A percentile compares a stretch with the other conserved stretches of the same genome.
Evolutionary conservation across 2,888 invertebrate species (phyloP).

Genomic region (Lasioglossum malachurum): DNA sequence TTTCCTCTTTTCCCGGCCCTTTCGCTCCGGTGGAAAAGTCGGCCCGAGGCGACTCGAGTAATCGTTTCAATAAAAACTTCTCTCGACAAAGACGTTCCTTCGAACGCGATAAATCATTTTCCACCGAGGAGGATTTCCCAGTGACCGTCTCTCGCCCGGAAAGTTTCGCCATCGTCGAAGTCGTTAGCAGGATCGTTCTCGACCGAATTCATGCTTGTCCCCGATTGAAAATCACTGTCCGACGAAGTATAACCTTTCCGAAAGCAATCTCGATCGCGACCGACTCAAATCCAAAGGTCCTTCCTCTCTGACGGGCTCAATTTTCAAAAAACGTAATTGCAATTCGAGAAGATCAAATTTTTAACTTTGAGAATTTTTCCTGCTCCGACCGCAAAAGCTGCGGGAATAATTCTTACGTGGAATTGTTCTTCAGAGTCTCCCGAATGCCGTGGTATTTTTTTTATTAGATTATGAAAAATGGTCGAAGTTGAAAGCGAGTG

Average conservation of each 20-base stretch:
- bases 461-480: background rate
- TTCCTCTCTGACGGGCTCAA: background rate
- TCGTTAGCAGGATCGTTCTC: constrained; percentile 68
- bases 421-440: background rate
- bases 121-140: background rate
- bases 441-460: background rate
- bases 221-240: constrained; percentile 26
- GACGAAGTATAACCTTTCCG: background rate
- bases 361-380: background rate
- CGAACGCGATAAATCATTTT: constrained; percentile 11
- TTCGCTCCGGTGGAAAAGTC: constrained; percentile 2
- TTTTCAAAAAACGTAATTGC: background rate
- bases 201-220: constrained; percentile 56
- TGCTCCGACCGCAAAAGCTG: background rate
- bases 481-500: background rate
- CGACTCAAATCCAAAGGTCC: background rate
- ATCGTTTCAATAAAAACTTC: constrained; percentile 28
- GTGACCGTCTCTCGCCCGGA: constrained; percentile 47
- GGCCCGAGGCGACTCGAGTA: constrained; percentile 29
- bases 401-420: background rate
- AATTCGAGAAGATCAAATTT: background rate
- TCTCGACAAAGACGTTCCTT: constrained; percentile 39
- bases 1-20: constrained; percentile 25
- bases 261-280: background rate
- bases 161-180: constrained; percentile 67